Evolutionary conservation across 2,113 vertebrate genomes (phyloP).

Genomic region (Pseudopodoces humilis): DNA sequence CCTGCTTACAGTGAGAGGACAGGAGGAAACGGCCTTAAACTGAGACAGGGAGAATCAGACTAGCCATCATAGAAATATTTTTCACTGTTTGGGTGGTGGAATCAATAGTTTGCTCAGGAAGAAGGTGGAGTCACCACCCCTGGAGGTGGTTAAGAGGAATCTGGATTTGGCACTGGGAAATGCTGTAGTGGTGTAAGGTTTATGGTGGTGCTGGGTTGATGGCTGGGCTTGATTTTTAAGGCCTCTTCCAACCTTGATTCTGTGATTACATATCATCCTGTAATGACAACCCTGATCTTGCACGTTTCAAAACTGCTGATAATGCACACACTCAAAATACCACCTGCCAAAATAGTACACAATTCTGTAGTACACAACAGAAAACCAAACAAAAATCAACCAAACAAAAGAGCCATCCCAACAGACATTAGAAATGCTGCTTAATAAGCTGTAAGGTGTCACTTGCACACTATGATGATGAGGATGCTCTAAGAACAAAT

Average conservation of each 20-base stretch:
- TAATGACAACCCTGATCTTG: neutral
- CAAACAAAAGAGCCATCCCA: neutral
- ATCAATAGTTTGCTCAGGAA: neutral
- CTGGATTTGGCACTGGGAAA: neutral
- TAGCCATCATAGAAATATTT: neutral
- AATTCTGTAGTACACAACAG: neutral
- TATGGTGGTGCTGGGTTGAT: neutral
- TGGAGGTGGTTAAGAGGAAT: neutral
- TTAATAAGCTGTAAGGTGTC: neutral
- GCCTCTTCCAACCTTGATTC: neutral
- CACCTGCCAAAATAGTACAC: neutral
- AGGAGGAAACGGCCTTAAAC: neutral
- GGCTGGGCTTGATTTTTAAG: neutral
- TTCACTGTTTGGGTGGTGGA: neutral
- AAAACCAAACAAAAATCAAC: neutral
- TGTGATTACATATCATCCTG: neutral
- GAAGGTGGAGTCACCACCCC: neutral
- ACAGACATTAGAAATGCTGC: neutral
- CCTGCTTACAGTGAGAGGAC: rapidly evolving
- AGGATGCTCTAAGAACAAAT: neutral
- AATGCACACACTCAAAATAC: neutral
- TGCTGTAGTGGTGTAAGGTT: neutral
- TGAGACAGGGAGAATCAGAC: neutral
- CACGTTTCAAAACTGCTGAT: neutral
- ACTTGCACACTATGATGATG: neutral